phyloP scores from a whole-genome alignment of 2,797 vertebrate genomes.

The Clarias fuscus region DNA sequence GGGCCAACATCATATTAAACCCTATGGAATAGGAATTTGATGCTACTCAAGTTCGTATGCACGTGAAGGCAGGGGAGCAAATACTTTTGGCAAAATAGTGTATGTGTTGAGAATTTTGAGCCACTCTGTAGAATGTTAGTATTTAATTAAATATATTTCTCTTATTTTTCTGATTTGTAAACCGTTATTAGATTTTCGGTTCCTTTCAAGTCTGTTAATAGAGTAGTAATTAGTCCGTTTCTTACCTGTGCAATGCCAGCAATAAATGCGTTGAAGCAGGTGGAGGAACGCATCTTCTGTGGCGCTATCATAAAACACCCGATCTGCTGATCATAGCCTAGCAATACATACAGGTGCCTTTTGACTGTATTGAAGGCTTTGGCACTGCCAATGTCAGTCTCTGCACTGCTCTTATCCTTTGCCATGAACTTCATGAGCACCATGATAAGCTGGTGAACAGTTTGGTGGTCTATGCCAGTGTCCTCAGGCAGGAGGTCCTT shows the following conservation, averaged over 20 bases:
- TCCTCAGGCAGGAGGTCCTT: slow-evolving; percentile 95
- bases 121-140: not conserved
- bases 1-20: no score
- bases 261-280: slow-evolving; percentile 98
- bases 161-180: not conserved
- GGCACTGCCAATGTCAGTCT: slow-evolving; percentile 93
- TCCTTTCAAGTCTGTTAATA: not conserved
- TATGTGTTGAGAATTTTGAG: no score
- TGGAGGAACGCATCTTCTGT: slow-evolving; percentile 97
- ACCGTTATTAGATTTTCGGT: not conserved
- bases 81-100: no score
- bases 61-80: no score
- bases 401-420: slow-evolving; percentile 94
- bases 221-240: not conserved
- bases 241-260: slow-evolving; percentile 94
- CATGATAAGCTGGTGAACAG: slow-evolving; percentile 96
- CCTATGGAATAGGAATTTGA: no score
- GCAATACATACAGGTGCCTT: slow-evolving; percentile 91
- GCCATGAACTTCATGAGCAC: slow-evolving; percentile 99
- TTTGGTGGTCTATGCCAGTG: slow-evolving; percentile 96
- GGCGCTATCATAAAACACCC: slow-evolving; percentile 99
- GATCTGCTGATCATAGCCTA: slow-evolving; percentile 96
- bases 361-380: slow-evolving; percentile 99
- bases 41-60: no score
- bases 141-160: not conserved